These are phyloP conservation scores for Ptychodera flava DNA, from an alignment of 35 echinoderm and acorn worm species.

Conservation along the genomic window DNA sequence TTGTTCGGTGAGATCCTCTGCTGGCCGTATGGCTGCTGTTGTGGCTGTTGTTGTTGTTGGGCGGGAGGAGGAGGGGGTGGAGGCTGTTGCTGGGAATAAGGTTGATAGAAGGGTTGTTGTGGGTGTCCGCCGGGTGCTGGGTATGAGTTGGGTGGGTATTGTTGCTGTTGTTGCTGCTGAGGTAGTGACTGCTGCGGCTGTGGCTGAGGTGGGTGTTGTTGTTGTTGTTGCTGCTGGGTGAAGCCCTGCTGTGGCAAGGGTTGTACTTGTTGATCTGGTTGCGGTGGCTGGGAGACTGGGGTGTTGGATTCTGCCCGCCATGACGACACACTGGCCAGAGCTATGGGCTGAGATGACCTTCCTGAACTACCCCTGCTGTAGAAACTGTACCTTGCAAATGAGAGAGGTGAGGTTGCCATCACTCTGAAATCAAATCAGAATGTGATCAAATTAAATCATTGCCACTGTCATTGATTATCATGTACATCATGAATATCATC, in stretches of 20 bases:
- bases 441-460: too few relatives aligned
- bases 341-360: neutral
- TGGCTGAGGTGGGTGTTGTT: neutral
- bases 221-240: neutral
- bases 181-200: neutral
- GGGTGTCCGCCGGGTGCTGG: constrained; percentile 9
- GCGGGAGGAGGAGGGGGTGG: constrained; percentile 11
- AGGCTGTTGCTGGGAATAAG: too few relatives aligned
- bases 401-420: neutral
- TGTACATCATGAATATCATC: too few relatives aligned
- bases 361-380: neutral
- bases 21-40: neutral
- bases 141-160: neutral
- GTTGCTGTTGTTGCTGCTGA: neutral
- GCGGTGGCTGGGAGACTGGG: neutral
- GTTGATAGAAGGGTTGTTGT: constrained; percentile 16
- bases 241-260: neutral
- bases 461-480: too few relatives aligned
- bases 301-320: neutral
- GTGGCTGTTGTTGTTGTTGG: constrained; percentile 26
- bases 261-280: neutral
- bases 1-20: neutral
- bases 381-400: neutral
- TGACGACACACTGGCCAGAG: neutral
- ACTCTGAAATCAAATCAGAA: too few relatives aligned